Base-by-base conservation (phyloP, 2,797 vertebrate genomes). In the Paedocypris micromegethes region DNA sequence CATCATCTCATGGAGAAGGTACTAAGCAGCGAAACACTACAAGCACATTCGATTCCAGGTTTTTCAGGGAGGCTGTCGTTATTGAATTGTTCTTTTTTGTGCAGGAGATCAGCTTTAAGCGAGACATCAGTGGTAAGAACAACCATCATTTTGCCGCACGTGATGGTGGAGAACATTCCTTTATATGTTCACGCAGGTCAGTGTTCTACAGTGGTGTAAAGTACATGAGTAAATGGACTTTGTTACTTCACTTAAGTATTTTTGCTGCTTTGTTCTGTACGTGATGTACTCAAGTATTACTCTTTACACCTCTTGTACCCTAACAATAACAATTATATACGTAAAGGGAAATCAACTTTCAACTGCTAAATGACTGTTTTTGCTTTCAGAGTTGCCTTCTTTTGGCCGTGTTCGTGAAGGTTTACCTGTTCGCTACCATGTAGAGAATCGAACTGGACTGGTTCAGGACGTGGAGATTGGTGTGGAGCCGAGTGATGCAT, bases 381-480 rank as follows among this genome's bases (percentile, higher is more conserved):
- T 60, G 9, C 55, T 0, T 77, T 7, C 80, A 99, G 96, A 98
- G 72, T 81, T 98, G 52, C 96, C 97, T 0, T 94, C 97, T 0
- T 97, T 95, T 49, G 96, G 96, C 5, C 88, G 97, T 8, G 96
- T 98, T 55, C 82, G 96, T 56, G 96, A 98, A 78, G 96, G 95
- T 9, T 85, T 99, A 3, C 93, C 96, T 0, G 93, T 99, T 40
- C 91, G 85, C 6, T 99, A 96, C 72, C 92, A 93, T 83, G 89
- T 99, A 3, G 90, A 92, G 83, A 99, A 99, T 80, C 90, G 95
- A 72, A 98, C 95, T 0, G 76, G 86, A 58, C 83, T 94, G 76
- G 95, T 98, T 64, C 96, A 98, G 76, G 96, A 98, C 63, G 92
- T 98, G 72, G 95, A 98, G 79, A 90, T 98, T 76, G 90, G 92